These are phyloP conservation scores for Hiodon tergisus DNA, from an alignment of 2,113 vertebrate species.

Conservation along the genomic window DNA sequence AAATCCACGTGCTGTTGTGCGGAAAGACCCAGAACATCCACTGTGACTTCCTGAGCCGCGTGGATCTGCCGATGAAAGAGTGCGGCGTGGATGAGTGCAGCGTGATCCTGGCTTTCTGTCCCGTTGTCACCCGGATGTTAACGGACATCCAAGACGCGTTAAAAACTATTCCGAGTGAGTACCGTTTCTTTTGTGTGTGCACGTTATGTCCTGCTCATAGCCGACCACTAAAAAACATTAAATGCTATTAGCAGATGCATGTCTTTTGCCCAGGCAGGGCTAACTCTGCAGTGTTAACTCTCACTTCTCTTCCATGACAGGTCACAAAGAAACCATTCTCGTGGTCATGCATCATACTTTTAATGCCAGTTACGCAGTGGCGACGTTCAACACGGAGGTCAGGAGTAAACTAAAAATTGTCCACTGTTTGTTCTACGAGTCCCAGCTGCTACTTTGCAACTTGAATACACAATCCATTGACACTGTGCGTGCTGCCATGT, in stretches of 20 bases:
- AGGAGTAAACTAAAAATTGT: slow-evolving; percentile 11
- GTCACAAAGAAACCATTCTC: slow-evolving; percentile 20
- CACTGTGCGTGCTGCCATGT: slow-evolving; percentile 6
- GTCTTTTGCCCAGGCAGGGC: not conserved
- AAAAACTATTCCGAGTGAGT: slow-evolving; percentile 17
- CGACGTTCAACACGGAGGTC: not conserved
- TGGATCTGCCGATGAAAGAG: not conserved
- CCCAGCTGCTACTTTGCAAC: not conserved
- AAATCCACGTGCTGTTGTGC: not conserved
- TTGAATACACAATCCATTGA: slow-evolving; percentile 1
- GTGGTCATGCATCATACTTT: slow-evolving; percentile 30
- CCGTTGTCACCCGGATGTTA: slow-evolving; percentile 13
- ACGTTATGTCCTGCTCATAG: too few species aligned
- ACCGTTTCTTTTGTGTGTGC: not conserved
- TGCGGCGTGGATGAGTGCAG: accelerated
- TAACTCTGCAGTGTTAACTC: not conserved
- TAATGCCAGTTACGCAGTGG: too few species aligned
- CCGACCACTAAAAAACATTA: too few species aligned
- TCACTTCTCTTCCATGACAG: slow-evolving; percentile 10
- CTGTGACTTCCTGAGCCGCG: not conserved
- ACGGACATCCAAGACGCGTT: slow-evolving; percentile 27
- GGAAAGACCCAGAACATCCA: not conserved
- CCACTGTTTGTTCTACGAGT: slow-evolving; percentile 26
- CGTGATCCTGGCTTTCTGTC: slow-evolving; percentile 32
- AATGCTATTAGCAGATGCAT: too few species aligned